Percentiles rank a stretch among this genome's conserved stretches.
phyloP scores from a whole-genome alignment of 2,113 vertebrate species.

The Tautogolabrus adspersus region DNA sequence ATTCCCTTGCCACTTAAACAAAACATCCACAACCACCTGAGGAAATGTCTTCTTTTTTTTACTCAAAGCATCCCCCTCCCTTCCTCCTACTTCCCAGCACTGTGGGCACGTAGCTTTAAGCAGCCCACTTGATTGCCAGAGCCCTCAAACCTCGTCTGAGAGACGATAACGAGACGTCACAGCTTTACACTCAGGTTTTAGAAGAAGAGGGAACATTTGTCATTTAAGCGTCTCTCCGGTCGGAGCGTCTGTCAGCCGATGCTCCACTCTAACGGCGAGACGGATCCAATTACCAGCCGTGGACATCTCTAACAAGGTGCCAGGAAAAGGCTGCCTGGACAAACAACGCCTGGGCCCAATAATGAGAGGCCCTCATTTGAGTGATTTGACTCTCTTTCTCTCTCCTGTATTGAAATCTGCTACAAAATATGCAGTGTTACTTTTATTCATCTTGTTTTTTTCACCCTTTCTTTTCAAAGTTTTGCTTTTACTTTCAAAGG shows the following conservation, averaged over 20 bases:
- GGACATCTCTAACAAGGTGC: slow-evolving; percentile 88
- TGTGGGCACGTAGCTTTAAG: slow-evolving; percentile 60
- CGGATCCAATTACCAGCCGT: slow-evolving; percentile 86
- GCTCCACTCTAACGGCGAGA: slow-evolving; percentile 79
- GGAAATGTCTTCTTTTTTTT: slow-evolving; percentile 8
- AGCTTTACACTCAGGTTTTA: slow-evolving; percentile 83
- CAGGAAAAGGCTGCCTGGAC: slow-evolving; percentile 84
- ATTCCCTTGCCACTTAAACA: slow-evolving; percentile 16
- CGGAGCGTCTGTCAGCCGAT: slow-evolving; percentile 82
- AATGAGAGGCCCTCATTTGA: slow-evolving; percentile 87
- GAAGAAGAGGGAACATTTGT: slow-evolving; percentile 84
- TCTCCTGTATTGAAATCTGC: slow-evolving; percentile 68
- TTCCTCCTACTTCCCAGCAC: slow-evolving; percentile 5
- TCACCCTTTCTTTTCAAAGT: slow-evolving; percentile 43
- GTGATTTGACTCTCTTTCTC: slow-evolving; percentile 74
- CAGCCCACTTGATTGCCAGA: slow-evolving; percentile 78
- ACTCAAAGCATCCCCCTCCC: slow-evolving; percentile 47
- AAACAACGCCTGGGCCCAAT: slow-evolving; percentile 83
- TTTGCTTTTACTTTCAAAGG: slow-evolving; percentile 39
- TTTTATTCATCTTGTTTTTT: slow-evolving; percentile 53
- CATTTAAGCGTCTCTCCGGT: slow-evolving; percentile 83
- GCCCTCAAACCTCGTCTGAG: slow-evolving; percentile 79
- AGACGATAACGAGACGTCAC: slow-evolving; percentile 85
- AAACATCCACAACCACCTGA: slow-evolving; percentile 10
- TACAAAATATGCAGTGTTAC: slow-evolving; percentile 68